These are phyloP conservation scores for Zygaena filipendulae DNA, from an alignment of 2,888 invertebrate genomes.

Conservation along the genomic window DNA sequence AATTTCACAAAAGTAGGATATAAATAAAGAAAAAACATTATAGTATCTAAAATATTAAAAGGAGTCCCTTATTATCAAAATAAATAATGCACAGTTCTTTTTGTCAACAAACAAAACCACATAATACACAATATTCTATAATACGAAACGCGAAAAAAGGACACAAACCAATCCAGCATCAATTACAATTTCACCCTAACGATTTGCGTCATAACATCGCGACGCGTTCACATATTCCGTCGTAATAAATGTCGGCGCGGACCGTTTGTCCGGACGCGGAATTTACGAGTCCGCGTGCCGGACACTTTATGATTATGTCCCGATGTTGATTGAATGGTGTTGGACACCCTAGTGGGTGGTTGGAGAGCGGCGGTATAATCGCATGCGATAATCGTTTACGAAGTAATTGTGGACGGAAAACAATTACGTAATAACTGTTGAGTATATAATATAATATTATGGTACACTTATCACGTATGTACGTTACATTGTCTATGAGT, in stretches of 20 bases:
- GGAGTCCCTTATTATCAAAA: too few relatives aligned
- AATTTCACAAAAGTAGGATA: too few relatives aligned
- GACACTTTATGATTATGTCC: constrained; percentile 62
- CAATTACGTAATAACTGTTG: too few relatives aligned
- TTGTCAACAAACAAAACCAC: too few relatives aligned
- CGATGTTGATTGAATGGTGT: constrained; percentile 60
- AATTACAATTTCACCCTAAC: constrained; percentile 44
- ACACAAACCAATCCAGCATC: constrained; percentile 29
- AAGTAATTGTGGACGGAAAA: too few relatives aligned
- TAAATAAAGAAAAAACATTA: too few relatives aligned
- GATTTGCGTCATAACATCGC: constrained; percentile 53
- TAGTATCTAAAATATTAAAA: too few relatives aligned
- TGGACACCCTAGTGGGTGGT: constrained; percentile 37
- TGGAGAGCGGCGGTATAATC: constrained; percentile 12
- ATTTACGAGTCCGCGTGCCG: constrained; percentile 26
- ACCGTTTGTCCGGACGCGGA: constrained; percentile 32
- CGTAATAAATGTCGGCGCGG: constrained; percentile 40
- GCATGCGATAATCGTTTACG: constrained; percentile 15
- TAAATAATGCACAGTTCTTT: too few relatives aligned
- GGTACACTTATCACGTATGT: too few relatives aligned
- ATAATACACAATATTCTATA: too few relatives aligned
- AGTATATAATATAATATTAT: too few relatives aligned
- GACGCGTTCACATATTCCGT: constrained; percentile 24
- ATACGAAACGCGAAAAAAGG: constrained; percentile 21
- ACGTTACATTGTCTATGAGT: too few relatives aligned